Evolutionary conservation across 2,113 vertebrate species (phyloP).

Genomic region (Dipodomys stephensi): DNA sequence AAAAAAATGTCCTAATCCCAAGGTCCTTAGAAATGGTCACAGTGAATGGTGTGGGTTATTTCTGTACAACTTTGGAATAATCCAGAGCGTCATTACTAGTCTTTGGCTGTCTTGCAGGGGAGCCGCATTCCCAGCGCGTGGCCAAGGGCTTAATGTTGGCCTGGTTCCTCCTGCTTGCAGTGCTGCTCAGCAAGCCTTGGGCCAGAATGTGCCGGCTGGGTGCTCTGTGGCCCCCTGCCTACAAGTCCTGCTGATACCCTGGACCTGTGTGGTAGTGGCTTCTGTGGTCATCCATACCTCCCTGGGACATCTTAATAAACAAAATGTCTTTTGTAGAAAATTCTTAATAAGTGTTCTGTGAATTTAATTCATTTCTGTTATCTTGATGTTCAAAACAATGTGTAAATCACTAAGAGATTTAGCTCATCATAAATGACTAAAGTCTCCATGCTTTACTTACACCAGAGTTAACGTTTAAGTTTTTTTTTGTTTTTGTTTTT

Average conservation of each 20-base stretch:
- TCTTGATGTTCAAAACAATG: neutral
- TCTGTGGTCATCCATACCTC: neutral
- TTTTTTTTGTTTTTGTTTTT: too few relatives aligned
- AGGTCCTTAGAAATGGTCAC: neutral
- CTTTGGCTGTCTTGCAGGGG: constrained; percentile 86
- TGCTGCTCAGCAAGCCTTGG: constrained; percentile 90
- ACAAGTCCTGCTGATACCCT: too few relatives aligned
- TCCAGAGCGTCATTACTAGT: neutral
- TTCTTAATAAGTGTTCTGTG: neutral
- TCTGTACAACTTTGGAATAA: neutral
- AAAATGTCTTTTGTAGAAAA: constrained; percentile 58
- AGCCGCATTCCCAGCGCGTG: constrained; percentile 89
- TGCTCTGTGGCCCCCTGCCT: neutral
- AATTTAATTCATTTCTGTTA: neutral
- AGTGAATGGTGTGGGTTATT: neutral
- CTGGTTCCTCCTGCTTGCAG: constrained; percentile 86
- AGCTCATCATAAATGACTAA: neutral
- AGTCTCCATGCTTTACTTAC: neutral
- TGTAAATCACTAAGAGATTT: neutral
- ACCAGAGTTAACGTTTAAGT: too few relatives aligned
- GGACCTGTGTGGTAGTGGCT: too few relatives aligned
- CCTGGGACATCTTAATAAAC: constrained; percentile 35
- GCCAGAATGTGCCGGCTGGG: constrained; percentile 85
- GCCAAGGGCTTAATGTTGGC: constrained; percentile 92
- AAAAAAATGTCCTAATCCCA: neutral